These are phyloP conservation scores for Sebastes umbrosus DNA, from an alignment of 2,797 vertebrate genomes.

Conservation along the genomic window DNA sequence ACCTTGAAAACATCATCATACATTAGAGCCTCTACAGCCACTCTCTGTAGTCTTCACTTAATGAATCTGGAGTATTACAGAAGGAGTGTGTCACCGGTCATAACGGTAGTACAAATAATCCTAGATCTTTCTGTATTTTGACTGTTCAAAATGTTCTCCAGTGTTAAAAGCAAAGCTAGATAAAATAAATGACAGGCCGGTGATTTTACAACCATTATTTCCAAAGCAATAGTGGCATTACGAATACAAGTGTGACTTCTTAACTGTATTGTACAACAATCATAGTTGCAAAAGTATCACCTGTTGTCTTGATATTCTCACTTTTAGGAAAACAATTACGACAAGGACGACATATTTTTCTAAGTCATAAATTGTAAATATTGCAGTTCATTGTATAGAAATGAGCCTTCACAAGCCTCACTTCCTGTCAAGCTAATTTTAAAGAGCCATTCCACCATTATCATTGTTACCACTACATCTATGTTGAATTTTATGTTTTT, in stretches of 20 bases:
- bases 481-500: not conserved
- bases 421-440: not conserved
- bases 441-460: not conserved
- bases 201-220: not conserved
- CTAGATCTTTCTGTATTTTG: not conserved
- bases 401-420: not conserved
- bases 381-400: not conserved
- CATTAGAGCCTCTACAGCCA: not conserved
- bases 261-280: not conserved
- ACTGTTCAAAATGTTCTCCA: not conserved
- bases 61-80: conserved; percentile 11
- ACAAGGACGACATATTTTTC: not conserved
- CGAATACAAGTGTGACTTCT: not conserved
- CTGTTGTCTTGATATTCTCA: not conserved
- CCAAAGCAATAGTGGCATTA: not conserved
- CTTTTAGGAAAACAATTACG: not conserved
- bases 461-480: not conserved
- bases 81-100: not conserved
- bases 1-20: not conserved
- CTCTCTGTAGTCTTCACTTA: not conserved
- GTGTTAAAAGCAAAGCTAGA: not conserved
- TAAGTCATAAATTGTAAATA: not conserved
- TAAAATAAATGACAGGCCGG: not conserved
- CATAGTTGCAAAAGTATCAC: not conserved
- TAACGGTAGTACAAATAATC: not conserved